A percentile compares a stretch with the other conserved stretches of the same genome.
These are phyloP conservation scores for Thysanoteuthis rhombus DNA, from an alignment of 2,888 invertebrate genomes.

Conservation along the genomic window DNA sequence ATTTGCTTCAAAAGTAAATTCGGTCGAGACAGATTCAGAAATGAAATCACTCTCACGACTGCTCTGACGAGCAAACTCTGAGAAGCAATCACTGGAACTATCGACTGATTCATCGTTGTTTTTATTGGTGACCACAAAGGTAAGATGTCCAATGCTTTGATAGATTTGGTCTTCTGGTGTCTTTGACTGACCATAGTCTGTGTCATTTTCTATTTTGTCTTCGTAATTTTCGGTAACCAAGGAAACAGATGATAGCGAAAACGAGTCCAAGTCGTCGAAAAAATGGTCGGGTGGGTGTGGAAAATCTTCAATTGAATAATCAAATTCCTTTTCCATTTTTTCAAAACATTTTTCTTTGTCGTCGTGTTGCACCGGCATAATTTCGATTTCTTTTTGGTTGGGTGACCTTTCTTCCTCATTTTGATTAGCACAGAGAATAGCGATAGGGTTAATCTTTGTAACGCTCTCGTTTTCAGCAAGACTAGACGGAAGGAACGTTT, in stretches of 20 bases:
- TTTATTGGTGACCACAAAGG: not conserved
- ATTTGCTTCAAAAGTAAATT: not conserved
- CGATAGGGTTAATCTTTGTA: slow-evolving; percentile 1
- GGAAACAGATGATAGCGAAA: not conserved
- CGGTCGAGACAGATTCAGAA: not conserved
- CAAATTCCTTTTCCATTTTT: not conserved
- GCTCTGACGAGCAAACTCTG: not conserved
- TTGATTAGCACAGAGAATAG: not conserved
- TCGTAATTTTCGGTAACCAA: not conserved
- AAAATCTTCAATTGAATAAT: slow-evolving; percentile 20
- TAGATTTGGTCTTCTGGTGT: not conserved
- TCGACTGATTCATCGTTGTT: not conserved
- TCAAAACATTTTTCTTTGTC: not conserved
- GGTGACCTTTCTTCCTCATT: not conserved
- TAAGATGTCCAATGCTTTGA: not conserved
- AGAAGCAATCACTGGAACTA: not conserved
- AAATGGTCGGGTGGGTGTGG: slow-evolving; percentile 18
- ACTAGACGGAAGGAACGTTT: not conserved
- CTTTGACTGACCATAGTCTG: not conserved
- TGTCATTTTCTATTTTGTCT: not conserved
- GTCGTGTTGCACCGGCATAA: no score
- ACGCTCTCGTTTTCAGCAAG: not conserved
- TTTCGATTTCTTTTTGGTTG: not conserved
- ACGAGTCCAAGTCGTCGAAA: not conserved
- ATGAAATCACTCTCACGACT: not conserved